A percentile compares a stretch with the other conserved stretches of the same genome.
Evolutionary conservation across 37 sponge, comb jelly and placozoan species (phyloP).

Genomic region (Cliona cf. orientalis): DNA sequence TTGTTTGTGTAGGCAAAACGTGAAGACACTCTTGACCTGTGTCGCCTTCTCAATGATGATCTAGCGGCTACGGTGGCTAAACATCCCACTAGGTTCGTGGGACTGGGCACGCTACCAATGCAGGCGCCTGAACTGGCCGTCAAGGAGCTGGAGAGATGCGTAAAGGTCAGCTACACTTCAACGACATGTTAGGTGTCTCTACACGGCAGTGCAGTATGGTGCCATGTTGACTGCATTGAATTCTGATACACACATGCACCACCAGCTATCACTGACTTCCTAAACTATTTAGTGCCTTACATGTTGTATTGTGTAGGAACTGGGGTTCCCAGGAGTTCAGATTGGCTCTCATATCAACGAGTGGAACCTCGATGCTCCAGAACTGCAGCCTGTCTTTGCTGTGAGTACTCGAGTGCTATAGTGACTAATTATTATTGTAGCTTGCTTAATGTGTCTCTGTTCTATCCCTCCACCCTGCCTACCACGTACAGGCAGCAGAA

Average conservation of each 20-base stretch:
- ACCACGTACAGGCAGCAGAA: slow-evolving; percentile 83
- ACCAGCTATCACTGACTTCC: no score
- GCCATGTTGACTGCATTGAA: no score
- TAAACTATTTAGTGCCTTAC: no score
- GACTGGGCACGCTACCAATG: slow-evolving; percentile 92
- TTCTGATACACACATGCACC: no score
- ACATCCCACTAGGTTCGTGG: slow-evolving; percentile 79
- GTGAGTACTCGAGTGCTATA: slow-evolving; percentile 23
- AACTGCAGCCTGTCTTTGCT: slow-evolving; percentile 83
- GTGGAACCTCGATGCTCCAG: slow-evolving; percentile 92
- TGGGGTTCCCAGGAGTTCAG: slow-evolving; percentile 89
- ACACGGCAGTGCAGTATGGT: neutral
- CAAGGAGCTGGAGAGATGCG: slow-evolving; percentile 85
- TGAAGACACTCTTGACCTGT: slow-evolving; percentile 90
- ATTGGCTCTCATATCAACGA: slow-evolving; percentile 93
- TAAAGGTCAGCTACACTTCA: slow-evolving; percentile 45
- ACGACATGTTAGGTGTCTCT: neutral
- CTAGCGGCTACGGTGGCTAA: slow-evolving; percentile 75
- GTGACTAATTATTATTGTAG: no score
- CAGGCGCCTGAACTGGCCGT: slow-evolving; percentile 91
- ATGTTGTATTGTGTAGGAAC: no score
- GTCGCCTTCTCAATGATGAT: slow-evolving; percentile 83
- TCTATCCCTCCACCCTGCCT: no score
- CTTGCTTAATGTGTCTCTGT: no score
- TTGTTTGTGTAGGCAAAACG: slow-evolving; percentile 76